These are phyloP conservation scores for Myiotriccus ornatus DNA, from an alignment of 2,797 vertebrate genomes.

Conservation along the genomic window DNA sequence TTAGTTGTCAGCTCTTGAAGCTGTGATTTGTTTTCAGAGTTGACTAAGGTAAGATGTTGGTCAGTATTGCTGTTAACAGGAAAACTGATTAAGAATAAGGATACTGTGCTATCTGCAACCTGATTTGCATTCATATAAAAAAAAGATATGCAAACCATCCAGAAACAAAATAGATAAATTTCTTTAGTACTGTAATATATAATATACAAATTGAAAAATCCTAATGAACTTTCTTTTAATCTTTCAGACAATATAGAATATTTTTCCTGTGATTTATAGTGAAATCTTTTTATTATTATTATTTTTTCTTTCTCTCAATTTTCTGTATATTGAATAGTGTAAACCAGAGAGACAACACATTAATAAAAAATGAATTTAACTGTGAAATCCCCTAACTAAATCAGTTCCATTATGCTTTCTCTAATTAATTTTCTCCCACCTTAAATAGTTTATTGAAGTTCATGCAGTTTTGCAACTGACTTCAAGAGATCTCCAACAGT, in stretches of 20 bases:
- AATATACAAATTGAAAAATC: background rate
- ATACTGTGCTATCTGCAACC: background rate
- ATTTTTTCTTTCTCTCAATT: background rate
- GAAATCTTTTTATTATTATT: background rate
- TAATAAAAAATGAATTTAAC: background rate
- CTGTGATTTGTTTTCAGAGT: background rate
- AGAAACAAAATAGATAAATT: background rate
- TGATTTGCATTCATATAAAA: background rate
- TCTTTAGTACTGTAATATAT: background rate
- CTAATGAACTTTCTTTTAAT: background rate
- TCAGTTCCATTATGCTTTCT: background rate
- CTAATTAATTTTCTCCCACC: background rate
- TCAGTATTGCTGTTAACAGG: background rate
- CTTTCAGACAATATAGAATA: background rate
- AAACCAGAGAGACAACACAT: background rate
- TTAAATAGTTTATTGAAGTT: background rate
- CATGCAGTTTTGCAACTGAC: background rate
- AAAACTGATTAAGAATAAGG: background rate
- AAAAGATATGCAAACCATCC: background rate
- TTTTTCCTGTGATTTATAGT: background rate
- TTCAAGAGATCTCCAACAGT: background rate
- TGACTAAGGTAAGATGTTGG: background rate
- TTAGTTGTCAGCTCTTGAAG: background rate
- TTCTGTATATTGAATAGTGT: background rate
- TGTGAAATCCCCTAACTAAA: background rate